Conservation (phyloP, 2,797 vertebrate genomes). For the Spinibarbus caldwelli region DNA sequence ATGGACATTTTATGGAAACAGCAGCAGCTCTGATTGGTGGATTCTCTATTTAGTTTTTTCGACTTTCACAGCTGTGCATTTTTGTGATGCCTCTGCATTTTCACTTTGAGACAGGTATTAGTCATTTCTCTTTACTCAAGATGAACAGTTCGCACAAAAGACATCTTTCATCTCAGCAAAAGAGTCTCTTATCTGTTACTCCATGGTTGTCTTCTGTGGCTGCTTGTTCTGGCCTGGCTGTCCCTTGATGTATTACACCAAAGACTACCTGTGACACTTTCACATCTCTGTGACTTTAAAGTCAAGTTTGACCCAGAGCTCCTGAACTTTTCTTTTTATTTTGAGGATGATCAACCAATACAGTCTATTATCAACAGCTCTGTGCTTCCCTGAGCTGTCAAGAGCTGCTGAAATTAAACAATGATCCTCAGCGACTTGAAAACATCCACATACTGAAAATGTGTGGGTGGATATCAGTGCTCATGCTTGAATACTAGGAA, state of each 20-base stretch:
- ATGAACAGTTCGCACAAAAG: slow-evolving; percentile 27
- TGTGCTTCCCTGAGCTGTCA: slow-evolving; percentile 35
- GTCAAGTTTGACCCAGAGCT: slow-evolving; percentile 25
- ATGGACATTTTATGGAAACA: neutral
- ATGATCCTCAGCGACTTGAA: slow-evolving; percentile 8
- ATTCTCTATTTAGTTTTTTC: neutral
- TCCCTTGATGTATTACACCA: slow-evolving; percentile 42
- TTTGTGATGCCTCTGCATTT: neutral
- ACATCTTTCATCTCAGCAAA: slow-evolving; percentile 19
- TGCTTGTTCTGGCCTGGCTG: slow-evolving; percentile 32
- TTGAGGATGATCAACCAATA: slow-evolving; percentile 25
- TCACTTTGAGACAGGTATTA: slow-evolving; percentile 1
- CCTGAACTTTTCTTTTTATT: slow-evolving; percentile 30
- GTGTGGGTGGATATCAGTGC: slow-evolving; percentile 6
- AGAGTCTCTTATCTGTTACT: slow-evolving; percentile 25
- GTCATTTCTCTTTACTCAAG: slow-evolving; percentile 13
- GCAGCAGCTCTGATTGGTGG: neutral
- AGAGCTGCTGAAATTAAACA: slow-evolving; percentile 37
- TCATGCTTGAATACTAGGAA: neutral
- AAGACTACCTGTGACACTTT: slow-evolving; percentile 42
- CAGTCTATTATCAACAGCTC: slow-evolving; percentile 34
- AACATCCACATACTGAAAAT: neutral
- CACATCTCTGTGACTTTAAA: slow-evolving; percentile 27
- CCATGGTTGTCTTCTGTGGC: slow-evolving; percentile 26
- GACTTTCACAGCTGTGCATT: neutral